Conservation (phyloP, 2,113 vertebrate genomes). For the Gallinago undulata region DNA sequence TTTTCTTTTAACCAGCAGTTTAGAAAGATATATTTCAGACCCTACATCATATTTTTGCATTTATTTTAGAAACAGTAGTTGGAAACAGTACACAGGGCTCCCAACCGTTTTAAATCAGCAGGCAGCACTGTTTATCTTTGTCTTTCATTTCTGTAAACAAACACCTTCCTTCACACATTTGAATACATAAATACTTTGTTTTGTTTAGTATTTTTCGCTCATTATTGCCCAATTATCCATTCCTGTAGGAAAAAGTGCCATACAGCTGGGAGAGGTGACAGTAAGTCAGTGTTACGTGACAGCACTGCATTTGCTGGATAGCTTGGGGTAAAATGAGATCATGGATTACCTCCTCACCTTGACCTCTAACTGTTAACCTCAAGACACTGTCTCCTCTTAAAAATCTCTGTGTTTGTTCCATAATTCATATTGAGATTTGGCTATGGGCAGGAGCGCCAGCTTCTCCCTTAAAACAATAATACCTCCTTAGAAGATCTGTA, state of each 20-base stretch:
- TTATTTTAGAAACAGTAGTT: conserved; percentile 17
- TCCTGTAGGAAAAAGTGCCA: neutral
- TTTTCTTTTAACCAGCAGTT: neutral
- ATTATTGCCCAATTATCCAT: neutral
- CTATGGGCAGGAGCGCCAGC: neutral
- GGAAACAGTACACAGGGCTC: conserved; percentile 1
- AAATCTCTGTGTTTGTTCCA: neutral
- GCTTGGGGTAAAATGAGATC: neutral
- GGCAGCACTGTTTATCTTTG: conserved; percentile 40
- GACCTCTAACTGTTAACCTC: neutral
- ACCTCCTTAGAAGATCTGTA: neutral
- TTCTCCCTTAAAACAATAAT: neutral
- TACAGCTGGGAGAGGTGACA: neutral
- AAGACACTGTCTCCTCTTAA: neutral
- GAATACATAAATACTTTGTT: conserved; percentile 16
- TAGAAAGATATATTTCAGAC: neutral
- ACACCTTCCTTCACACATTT: neutral
- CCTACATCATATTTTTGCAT: neutral
- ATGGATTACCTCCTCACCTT: neutral
- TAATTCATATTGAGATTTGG: neutral
- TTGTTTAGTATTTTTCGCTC: neutral
- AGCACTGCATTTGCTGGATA: neutral
- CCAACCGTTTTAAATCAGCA: conserved; percentile 19
- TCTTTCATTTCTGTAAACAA: conserved; percentile 51
- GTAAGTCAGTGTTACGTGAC: neutral